Conservation (phyloP, 2,113 vertebrate genomes). For the Stigmatopora nigra region DNA sequence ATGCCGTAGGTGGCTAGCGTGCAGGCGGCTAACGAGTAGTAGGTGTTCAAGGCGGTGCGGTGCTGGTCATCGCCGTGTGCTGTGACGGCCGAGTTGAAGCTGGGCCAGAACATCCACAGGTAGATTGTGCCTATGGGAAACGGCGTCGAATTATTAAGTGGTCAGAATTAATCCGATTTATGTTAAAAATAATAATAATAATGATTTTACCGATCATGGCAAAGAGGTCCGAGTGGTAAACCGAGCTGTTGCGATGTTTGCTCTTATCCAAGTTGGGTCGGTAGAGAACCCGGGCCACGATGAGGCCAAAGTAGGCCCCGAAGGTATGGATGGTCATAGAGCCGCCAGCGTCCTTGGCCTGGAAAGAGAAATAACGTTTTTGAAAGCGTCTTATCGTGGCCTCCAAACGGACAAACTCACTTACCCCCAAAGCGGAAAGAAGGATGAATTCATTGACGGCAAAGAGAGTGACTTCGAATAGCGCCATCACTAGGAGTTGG, state of each 20-base stretch:
- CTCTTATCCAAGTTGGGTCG: conserved; percentile 67
- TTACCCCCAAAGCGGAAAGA: conserved; percentile 71
- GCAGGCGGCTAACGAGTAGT: conserved; percentile 81
- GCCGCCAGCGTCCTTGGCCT: conserved; percentile 83
- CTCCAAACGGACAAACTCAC: conserved; percentile 56
- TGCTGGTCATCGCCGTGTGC: conserved; percentile 67
- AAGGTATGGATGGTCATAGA: conserved; percentile 92
- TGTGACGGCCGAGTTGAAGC: conserved; percentile 78
- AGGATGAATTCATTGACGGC: conserved; percentile 79
- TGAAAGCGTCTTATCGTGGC: background rate
- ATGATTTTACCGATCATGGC: conserved; percentile 84
- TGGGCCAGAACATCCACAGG: conserved; percentile 97
- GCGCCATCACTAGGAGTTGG: conserved; percentile 80
- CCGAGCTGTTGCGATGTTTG: conserved; percentile 61
- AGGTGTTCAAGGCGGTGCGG: conserved; percentile 82
- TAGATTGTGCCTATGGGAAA: conserved; percentile 76
- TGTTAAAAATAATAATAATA: too few relatives aligned
- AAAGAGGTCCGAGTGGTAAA: conserved; percentile 78
- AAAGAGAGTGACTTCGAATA: conserved; percentile 80
- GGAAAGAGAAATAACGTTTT: background rate
- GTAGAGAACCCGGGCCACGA: conserved; percentile 77
- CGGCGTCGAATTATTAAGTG: too few relatives aligned
- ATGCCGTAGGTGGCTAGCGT: conserved; percentile 75
- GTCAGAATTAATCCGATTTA: too few relatives aligned
- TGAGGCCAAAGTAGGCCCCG: conserved; percentile 85